Conservation (phyloP, 2,888 invertebrate genomes). For the Heliothis peltigera region DNA sequence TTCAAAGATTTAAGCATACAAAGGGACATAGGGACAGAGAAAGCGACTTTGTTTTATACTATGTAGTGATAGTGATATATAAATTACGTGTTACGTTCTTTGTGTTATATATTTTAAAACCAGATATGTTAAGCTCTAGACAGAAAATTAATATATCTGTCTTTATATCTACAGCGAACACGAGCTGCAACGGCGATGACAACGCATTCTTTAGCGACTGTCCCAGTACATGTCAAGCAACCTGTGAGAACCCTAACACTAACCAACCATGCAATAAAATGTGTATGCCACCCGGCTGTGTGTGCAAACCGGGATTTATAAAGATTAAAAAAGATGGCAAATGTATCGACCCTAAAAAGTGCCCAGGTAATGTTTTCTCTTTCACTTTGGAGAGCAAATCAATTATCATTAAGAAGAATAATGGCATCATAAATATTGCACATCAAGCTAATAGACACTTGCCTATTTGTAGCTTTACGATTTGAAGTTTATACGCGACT, state of each 20-base stretch:
- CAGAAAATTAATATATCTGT: no score
- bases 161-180: no score
- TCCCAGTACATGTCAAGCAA: constrained; percentile 9
- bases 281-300: background rate
- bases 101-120: no score
- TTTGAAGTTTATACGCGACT: background rate
- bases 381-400: background rate
- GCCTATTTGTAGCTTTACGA: no score
- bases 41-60: no score
- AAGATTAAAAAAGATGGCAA: background rate
- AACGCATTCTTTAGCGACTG: constrained; percentile 14
- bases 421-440: background rate
- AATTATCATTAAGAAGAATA: background rate
- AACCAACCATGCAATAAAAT: background rate
- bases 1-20: no score
- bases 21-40: no score
- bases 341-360: background rate
- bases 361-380: constrained; percentile 5
- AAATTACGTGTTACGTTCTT: no score
- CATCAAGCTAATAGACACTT: background rate
- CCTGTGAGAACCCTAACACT: background rate
- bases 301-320: constrained; percentile 3
- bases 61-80: no score
- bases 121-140: no score
- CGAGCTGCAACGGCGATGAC: no score